Conservation (phyloP, 2,113 vertebrate species). For the Channa argus region DNA sequence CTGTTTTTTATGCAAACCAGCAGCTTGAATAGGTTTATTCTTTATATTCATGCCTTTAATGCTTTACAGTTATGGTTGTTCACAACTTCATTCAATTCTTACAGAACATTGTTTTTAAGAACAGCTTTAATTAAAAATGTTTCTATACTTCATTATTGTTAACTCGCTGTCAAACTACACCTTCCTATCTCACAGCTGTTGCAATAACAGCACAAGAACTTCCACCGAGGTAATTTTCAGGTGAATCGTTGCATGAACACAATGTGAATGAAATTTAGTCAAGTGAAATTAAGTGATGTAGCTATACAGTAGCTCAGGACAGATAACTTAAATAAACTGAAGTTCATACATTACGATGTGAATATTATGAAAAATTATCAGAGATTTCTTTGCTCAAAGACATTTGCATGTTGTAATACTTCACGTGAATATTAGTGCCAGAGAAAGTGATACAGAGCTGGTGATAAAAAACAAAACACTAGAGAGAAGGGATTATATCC, state of each 20-base stretch:
- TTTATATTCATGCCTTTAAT: background rate
- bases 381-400: slow-evolving; percentile 34
- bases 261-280: slow-evolving; percentile 18
- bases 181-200: slow-evolving; percentile 2
- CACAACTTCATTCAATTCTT: background rate
- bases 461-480: slow-evolving; percentile 39
- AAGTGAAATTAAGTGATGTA: background rate
- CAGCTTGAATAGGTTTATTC: background rate
- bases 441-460: slow-evolving; percentile 32
- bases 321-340: slow-evolving; percentile 17
- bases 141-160: slow-evolving; percentile 1
- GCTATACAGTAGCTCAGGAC: background rate
- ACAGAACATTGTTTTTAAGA: slow-evolving; percentile 6
- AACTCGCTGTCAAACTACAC: background rate
- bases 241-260: background rate
- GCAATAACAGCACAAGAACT: slow-evolving; percentile 1
- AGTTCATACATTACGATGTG: background rate
- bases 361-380: slow-evolving; percentile 18
- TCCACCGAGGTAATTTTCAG: slow-evolving; percentile 9
- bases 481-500: slow-evolving; percentile 50
- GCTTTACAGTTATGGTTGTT: slow-evolving; percentile 5
- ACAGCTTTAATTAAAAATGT: slow-evolving; percentile 37
- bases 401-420: slow-evolving; percentile 41
- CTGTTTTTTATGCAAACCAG: background rate
- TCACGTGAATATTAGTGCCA: slow-evolving; percentile 54